Base-by-base conservation (phyloP, 1,140 invertebrate species). In the Linepithema humile region DNA sequence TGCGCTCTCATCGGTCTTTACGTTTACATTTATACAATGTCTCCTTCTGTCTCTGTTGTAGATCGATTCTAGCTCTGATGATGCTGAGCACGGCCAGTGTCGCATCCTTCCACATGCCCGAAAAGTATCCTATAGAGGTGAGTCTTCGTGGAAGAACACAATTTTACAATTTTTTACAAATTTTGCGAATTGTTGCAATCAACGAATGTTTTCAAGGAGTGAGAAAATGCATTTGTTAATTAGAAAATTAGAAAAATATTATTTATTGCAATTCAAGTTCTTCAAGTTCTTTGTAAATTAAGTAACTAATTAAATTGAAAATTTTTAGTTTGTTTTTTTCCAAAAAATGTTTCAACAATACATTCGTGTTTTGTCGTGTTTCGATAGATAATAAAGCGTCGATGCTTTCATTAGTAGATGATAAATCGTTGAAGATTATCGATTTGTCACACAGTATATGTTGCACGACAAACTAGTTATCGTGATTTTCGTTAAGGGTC, bases 51-150 rank as follows among this genome's bases (percentile, higher is more conserved):
- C 86, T 91, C 38, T 92, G 87, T 93, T 93, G 43, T 90, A 93
- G 92, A 91, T 91, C 90, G 86, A 90, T 92, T 73, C 78, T 92
- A 82, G 73, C 87, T 60, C 84, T 93, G 73, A 89, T 84, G 59
- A 82, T 89, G 60, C 86, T 93, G 75, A 92, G 88, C 50, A 88
- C 87, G 59, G 87, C 84, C 55, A 83, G 83, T 20, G 88, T 91
- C 45, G 85, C 89, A 45, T 88, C 87, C 26, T 88, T 90, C 7
- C 89, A 92, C 88, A 89, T 93, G 75, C 92, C 91, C 35, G 91
- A 92, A 48, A 93, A 93, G 75, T 93, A 93, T 91, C 93, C 92
- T 23, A 93, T 93, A 40, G 91, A 93, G 85, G 93, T 93, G 87
- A 93, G 82, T 89, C 57, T 74, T 48, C 23, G 55, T 55, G 9